A percentile compares a stretch with the other conserved stretches of the same genome.
These are phyloP conservation scores for Drosophila tristis DNA, from an alignment of 1,140 invertebrate species.

Conservation along the genomic window DNA sequence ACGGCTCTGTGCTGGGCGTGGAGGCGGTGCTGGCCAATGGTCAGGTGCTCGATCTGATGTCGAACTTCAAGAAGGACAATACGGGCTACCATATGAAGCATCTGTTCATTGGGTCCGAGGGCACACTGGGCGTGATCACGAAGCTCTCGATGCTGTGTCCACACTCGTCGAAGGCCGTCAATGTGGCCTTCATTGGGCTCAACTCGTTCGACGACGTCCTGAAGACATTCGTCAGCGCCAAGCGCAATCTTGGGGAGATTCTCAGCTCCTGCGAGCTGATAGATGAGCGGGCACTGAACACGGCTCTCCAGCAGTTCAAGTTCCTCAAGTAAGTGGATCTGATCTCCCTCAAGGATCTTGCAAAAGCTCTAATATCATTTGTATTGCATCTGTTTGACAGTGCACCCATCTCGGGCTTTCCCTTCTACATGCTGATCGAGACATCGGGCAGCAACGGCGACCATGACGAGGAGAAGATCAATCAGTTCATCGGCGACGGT, in stretches of 20 bases:
- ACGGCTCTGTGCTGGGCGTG: constrained; percentile 95
- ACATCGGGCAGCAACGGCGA: constrained; percentile 92
- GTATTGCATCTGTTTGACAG: constrained; percentile 61
- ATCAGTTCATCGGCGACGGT: constrained; percentile 89
- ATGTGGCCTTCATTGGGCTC: constrained; percentile 92
- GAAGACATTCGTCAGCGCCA: constrained; percentile 89
- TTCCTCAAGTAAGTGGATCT: constrained; percentile 84
- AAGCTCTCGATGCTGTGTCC: constrained; percentile 96
- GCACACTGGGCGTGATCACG: constrained; percentile 97
- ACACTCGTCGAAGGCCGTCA: constrained; percentile 90
- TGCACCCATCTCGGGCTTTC: constrained; percentile 87
- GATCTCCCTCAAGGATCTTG: neutral
- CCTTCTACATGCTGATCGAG: constrained; percentile 97
- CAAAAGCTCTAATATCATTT: neutral
- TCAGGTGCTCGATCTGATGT: constrained; percentile 93
- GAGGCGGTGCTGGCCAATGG: constrained; percentile 97
- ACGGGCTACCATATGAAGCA: constrained; percentile 99
- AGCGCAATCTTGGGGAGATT: constrained; percentile 92
- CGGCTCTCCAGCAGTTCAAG: constrained; percentile 87
- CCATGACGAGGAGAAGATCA: constrained; percentile 96
- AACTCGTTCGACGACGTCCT: constrained; percentile 88
- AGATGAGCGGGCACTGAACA: constrained; percentile 89
- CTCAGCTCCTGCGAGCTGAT: constrained; percentile 97
- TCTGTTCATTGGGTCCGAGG: constrained; percentile 98
- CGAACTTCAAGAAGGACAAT: constrained; percentile 97